Percentiles rank a stretch among this genome's conserved stretches.
Conservation (phyloP, 2,797 vertebrate genomes). For the Gymnocypris eckloni region DNA sequence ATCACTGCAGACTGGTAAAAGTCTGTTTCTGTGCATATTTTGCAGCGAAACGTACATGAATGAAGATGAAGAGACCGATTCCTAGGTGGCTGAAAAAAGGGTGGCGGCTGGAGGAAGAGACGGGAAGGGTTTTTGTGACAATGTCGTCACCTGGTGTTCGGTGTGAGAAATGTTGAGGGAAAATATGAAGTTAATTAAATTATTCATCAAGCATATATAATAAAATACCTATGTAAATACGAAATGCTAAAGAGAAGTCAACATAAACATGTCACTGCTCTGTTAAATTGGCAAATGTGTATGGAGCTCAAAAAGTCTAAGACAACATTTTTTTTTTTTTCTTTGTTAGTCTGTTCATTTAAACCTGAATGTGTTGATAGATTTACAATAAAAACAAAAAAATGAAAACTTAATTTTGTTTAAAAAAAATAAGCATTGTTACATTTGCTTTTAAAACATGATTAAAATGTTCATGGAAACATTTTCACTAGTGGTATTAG, state of each 20-base stretch:
- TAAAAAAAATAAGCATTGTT: neutral
- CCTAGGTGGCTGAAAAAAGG: conserved; percentile 49
- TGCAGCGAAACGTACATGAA: conserved; percentile 58
- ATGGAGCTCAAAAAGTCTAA: neutral
- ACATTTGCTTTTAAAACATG: neutral
- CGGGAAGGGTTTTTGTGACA: conserved; percentile 23
- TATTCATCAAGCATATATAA: too few species aligned
- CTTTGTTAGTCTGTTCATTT: neutral
- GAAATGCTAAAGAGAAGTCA: neutral
- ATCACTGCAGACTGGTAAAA: conserved; percentile 17
- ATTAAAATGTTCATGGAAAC: neutral
- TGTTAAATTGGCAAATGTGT: neutral
- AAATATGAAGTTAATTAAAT: neutral
- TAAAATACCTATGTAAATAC: neutral
- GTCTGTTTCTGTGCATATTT: conserved; percentile 45
- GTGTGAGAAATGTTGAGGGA: neutral
- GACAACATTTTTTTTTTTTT: neutral
- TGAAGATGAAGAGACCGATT: conserved; percentile 52
- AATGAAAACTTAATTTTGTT: neutral
- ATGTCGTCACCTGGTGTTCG: conserved; percentile 57
- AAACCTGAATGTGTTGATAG: neutral
- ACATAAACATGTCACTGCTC: neutral
- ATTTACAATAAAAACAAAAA: neutral
- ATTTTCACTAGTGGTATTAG: neutral
- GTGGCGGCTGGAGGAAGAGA: conserved; percentile 51